A percentile compares a stretch with the other conserved stretches of the same genome.
phyloP scores from a whole-genome alignment of 2,113 vertebrate genomes.

The Rhinolophus sinicus region DNA sequence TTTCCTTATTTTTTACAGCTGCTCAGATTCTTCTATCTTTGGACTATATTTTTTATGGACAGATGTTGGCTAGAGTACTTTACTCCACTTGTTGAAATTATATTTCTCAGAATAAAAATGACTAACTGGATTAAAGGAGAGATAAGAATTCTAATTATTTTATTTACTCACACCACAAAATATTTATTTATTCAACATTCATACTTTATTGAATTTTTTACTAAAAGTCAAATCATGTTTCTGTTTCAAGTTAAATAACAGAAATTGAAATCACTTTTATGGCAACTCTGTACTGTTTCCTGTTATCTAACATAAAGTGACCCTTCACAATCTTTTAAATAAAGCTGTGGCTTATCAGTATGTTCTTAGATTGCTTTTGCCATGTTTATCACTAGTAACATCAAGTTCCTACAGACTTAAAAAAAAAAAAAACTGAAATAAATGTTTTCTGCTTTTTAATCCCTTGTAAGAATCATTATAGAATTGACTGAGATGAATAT shows the following conservation, averaged over 20 bases:
- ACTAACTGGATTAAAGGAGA: neutral
- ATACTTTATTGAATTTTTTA: neutral
- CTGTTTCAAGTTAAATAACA: neutral
- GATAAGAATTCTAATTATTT: neutral
- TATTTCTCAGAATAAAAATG: neutral
- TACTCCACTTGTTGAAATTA: neutral
- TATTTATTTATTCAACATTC: neutral
- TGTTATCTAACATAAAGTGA: neutral
- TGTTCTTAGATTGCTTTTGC: neutral
- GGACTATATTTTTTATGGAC: neutral
- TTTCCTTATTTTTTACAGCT: neutral
- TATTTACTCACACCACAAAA: neutral
- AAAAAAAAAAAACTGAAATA: neutral
- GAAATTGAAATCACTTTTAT: neutral
- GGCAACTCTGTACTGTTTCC: neutral
- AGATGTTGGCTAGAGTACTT: neutral
- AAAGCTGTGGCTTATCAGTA: neutral
- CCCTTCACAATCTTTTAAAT: neutral
- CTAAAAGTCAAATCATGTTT: neutral
- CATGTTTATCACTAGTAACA: neutral
- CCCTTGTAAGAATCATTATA: neutral
- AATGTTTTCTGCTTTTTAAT: neutral
- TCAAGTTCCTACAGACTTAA: neutral
- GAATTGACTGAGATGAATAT: neutral
- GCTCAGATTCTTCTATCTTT: neutral